These are phyloP conservation scores for Osmerus eperlanus DNA, from an alignment of 2,113 vertebrate species.

Conservation along the genomic window DNA sequence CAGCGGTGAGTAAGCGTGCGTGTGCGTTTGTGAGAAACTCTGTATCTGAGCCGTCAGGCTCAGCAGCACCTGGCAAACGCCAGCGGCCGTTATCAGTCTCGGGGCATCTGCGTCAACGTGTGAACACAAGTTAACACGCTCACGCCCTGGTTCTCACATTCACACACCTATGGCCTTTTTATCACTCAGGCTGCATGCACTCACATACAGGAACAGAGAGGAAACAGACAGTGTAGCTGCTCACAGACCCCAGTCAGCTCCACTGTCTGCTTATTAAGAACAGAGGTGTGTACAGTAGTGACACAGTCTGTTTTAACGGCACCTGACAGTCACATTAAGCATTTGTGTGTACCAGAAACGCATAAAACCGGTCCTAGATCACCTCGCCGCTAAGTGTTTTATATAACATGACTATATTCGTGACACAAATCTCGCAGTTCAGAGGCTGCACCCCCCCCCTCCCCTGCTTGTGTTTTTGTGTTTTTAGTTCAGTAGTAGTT, in stretches of 20 bases:
- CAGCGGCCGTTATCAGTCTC: conserved; percentile 24
- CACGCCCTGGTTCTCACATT: conserved; percentile 43
- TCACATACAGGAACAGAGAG: not conserved
- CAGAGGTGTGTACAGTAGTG: no score
- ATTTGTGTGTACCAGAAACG: no score
- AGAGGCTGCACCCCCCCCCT: conserved; percentile 66
- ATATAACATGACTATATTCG: not conserved
- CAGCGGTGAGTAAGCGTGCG: no score
- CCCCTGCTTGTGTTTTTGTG: conserved; percentile 43
- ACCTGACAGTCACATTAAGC: no score
- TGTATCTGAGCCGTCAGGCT: conserved; percentile 28
- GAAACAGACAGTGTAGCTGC: no score
- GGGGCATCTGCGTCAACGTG: conserved; percentile 43
- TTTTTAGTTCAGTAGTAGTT: conserved; percentile 20
- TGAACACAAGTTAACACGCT: conserved; percentile 47
- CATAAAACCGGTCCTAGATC: no score
- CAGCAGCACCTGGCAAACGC: conserved; percentile 33
- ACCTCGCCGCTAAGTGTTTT: no score
- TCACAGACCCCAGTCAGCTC: no score
- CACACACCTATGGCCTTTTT: conserved; percentile 34
- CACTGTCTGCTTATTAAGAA: no score
- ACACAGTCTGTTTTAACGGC: no score
- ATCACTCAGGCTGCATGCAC: conserved; percentile 25
- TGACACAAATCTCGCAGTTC: conserved; percentile 62
- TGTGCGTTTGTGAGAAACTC: conserved; percentile 10